Evolutionary conservation across 2,888 invertebrate species (phyloP).

Genomic region (Endotricha flammealis): DNA sequence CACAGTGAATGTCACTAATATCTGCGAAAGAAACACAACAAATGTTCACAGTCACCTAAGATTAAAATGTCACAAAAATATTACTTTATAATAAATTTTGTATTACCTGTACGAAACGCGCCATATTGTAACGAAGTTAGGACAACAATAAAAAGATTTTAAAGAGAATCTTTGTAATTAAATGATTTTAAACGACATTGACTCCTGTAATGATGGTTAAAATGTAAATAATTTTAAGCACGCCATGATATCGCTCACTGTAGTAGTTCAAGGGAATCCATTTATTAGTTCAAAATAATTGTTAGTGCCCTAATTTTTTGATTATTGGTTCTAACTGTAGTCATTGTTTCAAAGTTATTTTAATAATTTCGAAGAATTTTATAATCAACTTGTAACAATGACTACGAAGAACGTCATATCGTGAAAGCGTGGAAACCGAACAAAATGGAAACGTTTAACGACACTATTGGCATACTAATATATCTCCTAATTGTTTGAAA

Average conservation of each 20-base stretch:
- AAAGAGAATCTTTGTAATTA: slow-evolving; percentile 1
- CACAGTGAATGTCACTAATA: slow-evolving; percentile 21
- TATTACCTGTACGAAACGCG: slow-evolving; percentile 6
- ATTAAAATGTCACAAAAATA: not conserved
- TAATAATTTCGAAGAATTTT: too few species aligned
- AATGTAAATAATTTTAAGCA: slow-evolving; percentile 6
- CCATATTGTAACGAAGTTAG: slow-evolving; percentile 4
- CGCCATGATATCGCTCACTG: slow-evolving; percentile 8
- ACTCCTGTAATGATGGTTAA: slow-evolving; percentile 4
- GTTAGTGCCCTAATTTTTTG: not conserved
- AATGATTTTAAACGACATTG: slow-evolving; percentile 6
- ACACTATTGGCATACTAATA: too few species aligned
- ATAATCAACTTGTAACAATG: too few species aligned
- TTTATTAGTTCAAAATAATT: not conserved
- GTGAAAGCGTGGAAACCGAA: too few species aligned
- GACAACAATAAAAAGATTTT: slow-evolving; percentile 4
- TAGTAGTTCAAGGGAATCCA: slow-evolving; percentile 9
- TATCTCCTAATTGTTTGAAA: too few species aligned
- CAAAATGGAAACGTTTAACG: too few species aligned
- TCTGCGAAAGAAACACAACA: slow-evolving; percentile 22
- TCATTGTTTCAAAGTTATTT: too few species aligned
- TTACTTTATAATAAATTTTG: not conserved
- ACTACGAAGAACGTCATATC: too few species aligned
- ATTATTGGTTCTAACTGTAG: too few species aligned
- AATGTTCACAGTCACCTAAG: slow-evolving; percentile 4